A percentile compares a stretch with the other conserved stretches of the same genome.
These are phyloP conservation scores for Arge pagana DNA, from an alignment of 2,888 invertebrate species.

Conservation along the genomic window DNA sequence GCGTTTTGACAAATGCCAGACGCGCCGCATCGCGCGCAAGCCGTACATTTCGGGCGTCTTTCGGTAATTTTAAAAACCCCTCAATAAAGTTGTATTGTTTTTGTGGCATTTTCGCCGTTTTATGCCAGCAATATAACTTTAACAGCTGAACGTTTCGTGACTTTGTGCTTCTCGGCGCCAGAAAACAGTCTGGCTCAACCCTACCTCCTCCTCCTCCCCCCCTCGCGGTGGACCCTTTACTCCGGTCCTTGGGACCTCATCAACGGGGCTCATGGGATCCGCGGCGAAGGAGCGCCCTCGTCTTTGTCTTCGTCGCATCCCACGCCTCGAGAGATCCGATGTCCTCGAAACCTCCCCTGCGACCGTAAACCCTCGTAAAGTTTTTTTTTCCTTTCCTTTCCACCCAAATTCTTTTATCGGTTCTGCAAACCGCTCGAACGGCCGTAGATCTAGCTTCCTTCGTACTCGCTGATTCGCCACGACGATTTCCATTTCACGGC, in stretches of 20 bases:
- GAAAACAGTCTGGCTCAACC: slow-evolving; percentile 24
- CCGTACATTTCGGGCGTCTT: neutral
- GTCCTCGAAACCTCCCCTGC: slow-evolving; percentile 37
- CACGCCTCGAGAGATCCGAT: slow-evolving; percentile 15
- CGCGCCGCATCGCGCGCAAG: slow-evolving; percentile 9
- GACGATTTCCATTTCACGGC: too few relatives aligned
- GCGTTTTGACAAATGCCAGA: slow-evolving; percentile 35
- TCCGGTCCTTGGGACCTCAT: slow-evolving; percentile 5
- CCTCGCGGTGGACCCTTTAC: slow-evolving; percentile 9
- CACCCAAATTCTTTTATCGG: slow-evolving; percentile 15
- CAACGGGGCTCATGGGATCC: slow-evolving; percentile 9
- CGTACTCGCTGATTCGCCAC: too few relatives aligned
- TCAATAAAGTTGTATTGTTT: slow-evolving; percentile 53
- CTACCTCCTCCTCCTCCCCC: too few relatives aligned
- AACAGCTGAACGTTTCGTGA: slow-evolving; percentile 45
- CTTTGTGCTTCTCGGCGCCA: slow-evolving; percentile 48
- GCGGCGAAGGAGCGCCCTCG: slow-evolving; percentile 9
- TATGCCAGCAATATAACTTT: slow-evolving; percentile 54
- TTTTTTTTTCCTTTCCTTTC: slow-evolving; percentile 43
- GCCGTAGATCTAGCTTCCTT: slow-evolving; percentile 56
- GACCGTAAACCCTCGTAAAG: slow-evolving; percentile 54
- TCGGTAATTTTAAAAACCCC: slow-evolving; percentile 25
- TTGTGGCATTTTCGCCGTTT: slow-evolving; percentile 48
- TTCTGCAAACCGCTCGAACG: slow-evolving; percentile 46
- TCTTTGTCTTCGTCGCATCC: neutral